Percentiles rank a stretch among this genome's conserved stretches.
These are phyloP conservation scores for Antheraea pernyi DNA, from an alignment of 1,140 invertebrate genomes.

Conservation along the genomic window DNA sequence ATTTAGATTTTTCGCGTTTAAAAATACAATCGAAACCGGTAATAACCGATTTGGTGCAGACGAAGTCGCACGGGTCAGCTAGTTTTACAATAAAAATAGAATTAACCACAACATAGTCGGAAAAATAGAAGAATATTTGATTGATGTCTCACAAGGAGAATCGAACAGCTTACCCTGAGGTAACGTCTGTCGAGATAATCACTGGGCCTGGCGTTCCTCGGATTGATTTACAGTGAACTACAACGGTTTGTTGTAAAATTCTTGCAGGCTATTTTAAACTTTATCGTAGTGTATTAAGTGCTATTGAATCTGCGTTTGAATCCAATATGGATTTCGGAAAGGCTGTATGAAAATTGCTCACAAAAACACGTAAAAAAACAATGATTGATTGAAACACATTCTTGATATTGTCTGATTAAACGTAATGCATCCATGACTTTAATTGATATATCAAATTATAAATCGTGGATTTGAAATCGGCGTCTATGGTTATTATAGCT, in stretches of 20 bases:
- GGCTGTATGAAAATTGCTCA: constrained; percentile 4
- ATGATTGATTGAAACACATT: constrained; percentile 29
- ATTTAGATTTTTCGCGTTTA: no score
- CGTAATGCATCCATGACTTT: no score
- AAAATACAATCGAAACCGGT: no score
- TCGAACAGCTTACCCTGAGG: constrained; percentile 24
- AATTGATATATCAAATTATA: no score
- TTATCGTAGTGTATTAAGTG: not conserved
- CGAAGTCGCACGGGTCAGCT: no score
- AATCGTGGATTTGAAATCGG: no score
- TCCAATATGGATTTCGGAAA: not conserved
- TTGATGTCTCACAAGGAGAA: constrained; percentile 22
- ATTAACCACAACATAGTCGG: not conserved
- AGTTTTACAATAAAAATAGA: no score
- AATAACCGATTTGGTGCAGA: no score
- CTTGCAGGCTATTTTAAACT: not conserved
- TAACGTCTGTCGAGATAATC: constrained; percentile 30
- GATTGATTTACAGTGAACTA: constrained; percentile 31
- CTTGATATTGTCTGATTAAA: not conserved
- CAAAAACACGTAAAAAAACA: not conserved
- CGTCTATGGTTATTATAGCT: no score
- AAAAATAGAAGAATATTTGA: constrained; percentile 26
- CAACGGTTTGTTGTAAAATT: constrained; percentile 4
- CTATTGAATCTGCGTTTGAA: not conserved
- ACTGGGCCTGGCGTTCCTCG: constrained; percentile 20